These are phyloP conservation scores for Eueides isabella DNA, from an alignment of 1,140 invertebrate genomes.

Conservation along the genomic window DNA sequence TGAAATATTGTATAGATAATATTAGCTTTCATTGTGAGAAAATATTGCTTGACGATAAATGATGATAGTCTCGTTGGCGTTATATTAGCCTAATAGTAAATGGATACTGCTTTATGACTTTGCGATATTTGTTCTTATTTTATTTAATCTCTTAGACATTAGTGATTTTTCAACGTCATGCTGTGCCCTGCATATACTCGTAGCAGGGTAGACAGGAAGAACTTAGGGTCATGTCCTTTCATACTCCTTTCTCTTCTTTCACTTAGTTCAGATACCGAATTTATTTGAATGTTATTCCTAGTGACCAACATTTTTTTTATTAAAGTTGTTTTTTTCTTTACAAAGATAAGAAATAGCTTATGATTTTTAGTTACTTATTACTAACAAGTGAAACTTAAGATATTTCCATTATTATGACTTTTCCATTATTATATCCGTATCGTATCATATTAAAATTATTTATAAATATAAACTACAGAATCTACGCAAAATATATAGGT, in stretches of 20 bases:
- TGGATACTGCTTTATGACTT: background rate
- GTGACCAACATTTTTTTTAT: too few relatives aligned
- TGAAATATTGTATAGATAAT: background rate
- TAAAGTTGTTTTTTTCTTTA: too few relatives aligned
- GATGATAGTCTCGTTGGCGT: conserved; percentile 1
- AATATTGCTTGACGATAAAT: background rate
- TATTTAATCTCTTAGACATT: background rate
- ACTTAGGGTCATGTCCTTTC: background rate
- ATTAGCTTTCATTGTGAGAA: conserved; percentile 1
- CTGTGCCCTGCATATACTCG: background rate
- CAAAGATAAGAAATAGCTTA: too few relatives aligned
- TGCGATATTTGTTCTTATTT: background rate
- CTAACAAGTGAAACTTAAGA: background rate
- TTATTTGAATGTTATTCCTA: too few relatives aligned
- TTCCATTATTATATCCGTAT: too few relatives aligned
- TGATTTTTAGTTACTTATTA: too few relatives aligned
- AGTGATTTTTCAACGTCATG: background rate
- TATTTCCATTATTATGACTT: too few relatives aligned
- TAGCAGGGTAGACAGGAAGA: background rate
- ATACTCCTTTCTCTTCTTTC: background rate
- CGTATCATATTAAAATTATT: too few relatives aligned
- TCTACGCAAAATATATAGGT: background rate
- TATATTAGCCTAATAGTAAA: background rate
- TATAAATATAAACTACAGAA: background rate
- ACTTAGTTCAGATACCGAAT: too few relatives aligned